Percentiles rank a stretch among this genome's conserved stretches.
phyloP scores from a whole-genome alignment of 2,888 invertebrate species.

The Cephalotes varians region DNA sequence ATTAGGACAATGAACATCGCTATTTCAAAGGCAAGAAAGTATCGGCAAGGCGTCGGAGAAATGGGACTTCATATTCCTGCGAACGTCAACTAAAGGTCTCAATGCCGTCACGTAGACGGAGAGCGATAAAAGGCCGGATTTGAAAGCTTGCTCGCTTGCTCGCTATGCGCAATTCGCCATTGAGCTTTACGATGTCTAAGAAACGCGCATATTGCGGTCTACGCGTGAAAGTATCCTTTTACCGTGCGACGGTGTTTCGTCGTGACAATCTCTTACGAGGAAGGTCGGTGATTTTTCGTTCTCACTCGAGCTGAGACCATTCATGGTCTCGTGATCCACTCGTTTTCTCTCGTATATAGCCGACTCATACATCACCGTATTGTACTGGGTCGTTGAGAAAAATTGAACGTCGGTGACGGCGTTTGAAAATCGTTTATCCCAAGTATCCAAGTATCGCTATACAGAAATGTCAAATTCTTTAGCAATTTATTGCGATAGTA shows the following conservation, averaged over 20 bases:
- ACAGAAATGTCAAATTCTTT: conserved; percentile 18
- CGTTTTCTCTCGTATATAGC: conserved; percentile 54
- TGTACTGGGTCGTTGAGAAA: conserved; percentile 24
- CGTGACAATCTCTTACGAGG: conserved; percentile 7
- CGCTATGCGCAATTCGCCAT: conserved; percentile 5
- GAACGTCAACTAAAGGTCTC: background rate
- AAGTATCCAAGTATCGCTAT: background rate
- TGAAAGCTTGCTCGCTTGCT: conserved; percentile 5
- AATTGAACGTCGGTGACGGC: conserved; percentile 18
- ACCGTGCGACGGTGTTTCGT: background rate
- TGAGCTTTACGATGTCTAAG: conserved; percentile 32
- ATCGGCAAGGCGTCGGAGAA: conserved; percentile 5
- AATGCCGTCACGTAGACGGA: background rate
- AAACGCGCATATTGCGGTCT: conserved; percentile 16
- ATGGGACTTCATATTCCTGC: background rate
- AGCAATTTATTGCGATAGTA: conserved; percentile 1
- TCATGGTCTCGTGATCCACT: conserved; percentile 23
- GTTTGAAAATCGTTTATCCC: conserved; percentile 35
- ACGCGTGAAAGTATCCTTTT: conserved; percentile 8
- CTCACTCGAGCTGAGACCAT: background rate
- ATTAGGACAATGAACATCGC: conserved; percentile 25
- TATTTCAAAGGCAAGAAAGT: background rate
- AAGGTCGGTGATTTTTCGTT: conserved; percentile 18
- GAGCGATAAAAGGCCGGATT: conserved; percentile 29
- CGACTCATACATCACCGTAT: conserved; percentile 34